Evolutionary conservation across 1,140 invertebrate species (phyloP), one percentile per base, ranked within the genome.

Genomic region (Paraescarpia echinospica): DNA sequence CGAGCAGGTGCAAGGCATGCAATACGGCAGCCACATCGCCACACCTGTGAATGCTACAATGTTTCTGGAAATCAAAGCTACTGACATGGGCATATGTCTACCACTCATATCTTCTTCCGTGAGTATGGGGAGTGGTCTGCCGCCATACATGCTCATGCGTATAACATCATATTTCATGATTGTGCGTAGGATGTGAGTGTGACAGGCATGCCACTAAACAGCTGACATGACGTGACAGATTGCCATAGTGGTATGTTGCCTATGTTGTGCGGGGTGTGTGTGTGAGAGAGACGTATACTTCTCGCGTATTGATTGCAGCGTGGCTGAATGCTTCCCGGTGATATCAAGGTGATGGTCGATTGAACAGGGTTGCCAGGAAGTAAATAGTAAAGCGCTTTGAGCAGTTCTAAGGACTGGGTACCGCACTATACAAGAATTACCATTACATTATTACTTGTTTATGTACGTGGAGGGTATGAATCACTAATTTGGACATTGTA

Each of bases 51-150:
- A 99, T 22, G 98, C 98, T 35, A 99, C 98, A 12, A 96, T 99
- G 77, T 99, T 99, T 95, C 96, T 99, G 35, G 98, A 99, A 95
- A 95, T 99, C 1, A 99, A 98, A 0, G 98, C 99, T 0, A 98
- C 99, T 95, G 98, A 99, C 95, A 98, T 99, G 97, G 99, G 99
- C 33, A 99, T 99, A 92, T 99, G 98, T 96, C 95, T 99, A 91
- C 99, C 99, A 1, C 96, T 99, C 0, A 77, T 98, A 98, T 96
- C 98, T 98, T 92, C 59, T 77, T 77, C 59, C 4, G 59, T 77
- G 22, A 31, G 59, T 77, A 77, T 77, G 27, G 12, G 41, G 41
- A 12, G 4, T 27, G 22, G 9, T 77, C 1, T 77, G 22, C 2
- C 27, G 22, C 8, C 59, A n/a, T n/a, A 77, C 18, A 77, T 77